A percentile compares a stretch with the other conserved stretches of the same genome.
Evolutionary conservation across 1,140 invertebrate species (phyloP).

Genomic region (Ceratosolen solmsi): DNA sequence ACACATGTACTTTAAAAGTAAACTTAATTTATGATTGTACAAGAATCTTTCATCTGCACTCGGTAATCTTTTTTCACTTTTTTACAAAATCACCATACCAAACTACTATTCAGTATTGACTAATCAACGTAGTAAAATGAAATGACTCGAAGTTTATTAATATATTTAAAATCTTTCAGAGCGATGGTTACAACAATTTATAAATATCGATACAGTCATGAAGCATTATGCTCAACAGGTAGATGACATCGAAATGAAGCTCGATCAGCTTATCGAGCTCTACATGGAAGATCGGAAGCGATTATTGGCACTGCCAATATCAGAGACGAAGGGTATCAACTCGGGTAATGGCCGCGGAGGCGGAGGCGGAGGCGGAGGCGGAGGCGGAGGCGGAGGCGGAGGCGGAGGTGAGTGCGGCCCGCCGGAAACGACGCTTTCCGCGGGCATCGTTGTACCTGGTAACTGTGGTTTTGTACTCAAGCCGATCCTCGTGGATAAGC

Average conservation of each 20-base stretch:
- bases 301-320: conserved; percentile 74
- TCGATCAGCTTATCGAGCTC: conserved; percentile 93
- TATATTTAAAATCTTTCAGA: too few species aligned
- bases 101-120: too few species aligned
- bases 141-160: too few species aligned
- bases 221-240: conserved; percentile 77
- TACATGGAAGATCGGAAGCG: conserved; percentile 91
- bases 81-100: too few species aligned
- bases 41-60: too few species aligned
- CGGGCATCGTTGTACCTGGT: conserved; percentile 51
- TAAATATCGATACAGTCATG: not conserved
- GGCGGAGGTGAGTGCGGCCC: conserved; percentile 51
- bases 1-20: too few species aligned
- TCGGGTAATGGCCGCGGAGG: conserved; percentile 51
- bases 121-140: too few species aligned
- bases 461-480: conserved; percentile 69
- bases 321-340: conserved; percentile 48
- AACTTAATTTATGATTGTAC: too few species aligned
- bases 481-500: conserved; percentile 81
- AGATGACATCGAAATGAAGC: conserved; percentile 93
- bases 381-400: conserved; percentile 50
- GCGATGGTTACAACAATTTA: too few species aligned
- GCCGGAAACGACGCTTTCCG: conserved; percentile 58
- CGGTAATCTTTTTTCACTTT: too few species aligned
- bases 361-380: conserved; percentile 56